Evolutionary conservation across 1,140 invertebrate genomes (phyloP).

Genomic region (Papilio polytes): DNA sequence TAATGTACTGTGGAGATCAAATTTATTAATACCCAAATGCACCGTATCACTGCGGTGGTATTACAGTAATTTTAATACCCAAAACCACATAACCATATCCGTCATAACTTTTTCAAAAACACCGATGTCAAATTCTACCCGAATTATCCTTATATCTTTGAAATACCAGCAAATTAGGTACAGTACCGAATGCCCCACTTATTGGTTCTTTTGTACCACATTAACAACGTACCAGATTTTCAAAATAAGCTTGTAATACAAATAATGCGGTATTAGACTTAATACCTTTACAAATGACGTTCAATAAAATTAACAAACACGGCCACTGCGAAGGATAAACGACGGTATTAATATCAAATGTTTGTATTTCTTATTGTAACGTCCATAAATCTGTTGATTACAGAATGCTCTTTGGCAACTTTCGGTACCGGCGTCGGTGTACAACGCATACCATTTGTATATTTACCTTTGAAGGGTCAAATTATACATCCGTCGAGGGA

Average conservation of each 20-base stretch:
- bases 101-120: constrained; percentile 13
- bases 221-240: constrained; percentile 48
- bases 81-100: background rate
- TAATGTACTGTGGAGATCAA: background rate
- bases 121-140: background rate
- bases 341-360: constrained; percentile 48
- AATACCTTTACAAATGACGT: constrained; percentile 58
- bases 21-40: background rate
- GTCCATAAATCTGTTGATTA: constrained; percentile 70
- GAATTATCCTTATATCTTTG: constrained; percentile 4
- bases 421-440: constrained; percentile 90
- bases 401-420: constrained; percentile 92
- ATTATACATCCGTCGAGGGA: constrained; percentile 94
- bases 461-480: constrained; percentile 92
- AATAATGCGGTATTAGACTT: constrained; percentile 48
- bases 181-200: background rate
- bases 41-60: background rate
- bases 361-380: constrained; percentile 44
- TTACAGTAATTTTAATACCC: constrained; percentile 22
- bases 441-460: constrained; percentile 93
- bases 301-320: constrained; percentile 42
- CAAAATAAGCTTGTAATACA: constrained; percentile 45
- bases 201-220: background rate
- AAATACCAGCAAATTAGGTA: constrained; percentile 23
- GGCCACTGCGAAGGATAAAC: constrained; percentile 29